Conservation (phyloP, 64 coral and sea anemone genomes). For the Porites lutea region DNA sequence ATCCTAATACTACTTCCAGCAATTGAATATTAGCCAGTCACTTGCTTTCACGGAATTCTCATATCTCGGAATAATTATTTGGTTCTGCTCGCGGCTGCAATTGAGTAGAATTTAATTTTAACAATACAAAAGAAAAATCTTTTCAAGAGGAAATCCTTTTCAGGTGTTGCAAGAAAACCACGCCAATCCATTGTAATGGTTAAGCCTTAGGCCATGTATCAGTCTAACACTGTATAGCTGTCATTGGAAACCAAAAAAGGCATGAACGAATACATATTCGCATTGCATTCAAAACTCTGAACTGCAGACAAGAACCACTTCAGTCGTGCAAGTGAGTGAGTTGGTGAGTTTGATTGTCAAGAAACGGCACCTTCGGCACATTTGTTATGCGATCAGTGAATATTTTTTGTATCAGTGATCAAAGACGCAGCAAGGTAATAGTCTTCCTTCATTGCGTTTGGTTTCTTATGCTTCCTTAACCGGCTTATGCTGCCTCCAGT, state of each 20-base stretch:
- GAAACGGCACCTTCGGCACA: no score
- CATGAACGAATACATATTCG: background rate
- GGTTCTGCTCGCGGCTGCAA: background rate
- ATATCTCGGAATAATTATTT: background rate
- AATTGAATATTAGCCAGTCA: background rate
- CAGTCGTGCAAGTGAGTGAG: background rate
- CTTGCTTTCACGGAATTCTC: background rate
- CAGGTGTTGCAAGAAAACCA: background rate
- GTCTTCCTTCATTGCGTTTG: no score
- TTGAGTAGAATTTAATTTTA: background rate
- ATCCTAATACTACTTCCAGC: background rate
- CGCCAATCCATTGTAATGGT: background rate
- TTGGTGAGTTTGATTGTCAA: no score
- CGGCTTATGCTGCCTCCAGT: no score
- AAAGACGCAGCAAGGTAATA: no score
- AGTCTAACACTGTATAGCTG: background rate
- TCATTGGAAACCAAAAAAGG: slow-evolving; percentile 9
- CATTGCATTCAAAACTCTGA: background rate
- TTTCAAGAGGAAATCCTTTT: background rate
- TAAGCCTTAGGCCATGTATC: background rate
- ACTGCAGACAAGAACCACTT: background rate
- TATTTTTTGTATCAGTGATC: no score
- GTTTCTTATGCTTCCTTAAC: no score
- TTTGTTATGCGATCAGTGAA: no score
- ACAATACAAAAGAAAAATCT: background rate